A percentile compares a stretch with the other conserved stretches of the same genome.
Conservation (phyloP, 2,888 invertebrate genomes). For the Sycophila texana region DNA sequence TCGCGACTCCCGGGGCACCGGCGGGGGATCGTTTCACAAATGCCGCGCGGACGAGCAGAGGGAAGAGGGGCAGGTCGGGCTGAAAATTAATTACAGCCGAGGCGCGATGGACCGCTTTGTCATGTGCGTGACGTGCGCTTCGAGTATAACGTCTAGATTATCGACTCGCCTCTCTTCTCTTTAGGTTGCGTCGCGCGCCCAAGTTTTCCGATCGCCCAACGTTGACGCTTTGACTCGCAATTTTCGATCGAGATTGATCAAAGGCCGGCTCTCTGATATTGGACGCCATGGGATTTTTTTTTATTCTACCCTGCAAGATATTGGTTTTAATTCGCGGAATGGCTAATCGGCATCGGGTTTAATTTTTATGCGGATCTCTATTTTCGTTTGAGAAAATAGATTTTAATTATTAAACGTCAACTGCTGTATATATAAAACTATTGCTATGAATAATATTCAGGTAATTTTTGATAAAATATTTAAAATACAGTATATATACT, state of each 20-base stretch:
- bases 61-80: constrained; percentile 15
- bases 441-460: too few species aligned
- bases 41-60: not conserved
- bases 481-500: too few species aligned
- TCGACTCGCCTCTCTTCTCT: not conserved
- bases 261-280: not conserved
- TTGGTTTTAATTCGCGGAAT: too few species aligned
- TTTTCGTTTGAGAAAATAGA: too few species aligned
- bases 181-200: not conserved
- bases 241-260: constrained; percentile 31
- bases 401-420: too few species aligned
- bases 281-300: too few species aligned
- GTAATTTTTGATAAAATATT: too few species aligned
- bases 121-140: constrained; percentile 37
- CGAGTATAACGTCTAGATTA: not conserved
- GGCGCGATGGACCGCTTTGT: constrained; percentile 48
- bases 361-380: too few species aligned
- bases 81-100: constrained; percentile 56
- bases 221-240: not conserved
- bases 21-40: not conserved
- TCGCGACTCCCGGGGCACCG: constrained; percentile 4
- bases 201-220: constrained; percentile 6
- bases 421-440: too few species aligned
- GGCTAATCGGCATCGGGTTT: too few species aligned
- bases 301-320: too few species aligned